Percentiles rank a stretch among this genome's conserved stretches.
Evolutionary conservation across 1,140 invertebrate species (phyloP).

Genomic region (Trachymyrmex septentrionalis): DNA sequence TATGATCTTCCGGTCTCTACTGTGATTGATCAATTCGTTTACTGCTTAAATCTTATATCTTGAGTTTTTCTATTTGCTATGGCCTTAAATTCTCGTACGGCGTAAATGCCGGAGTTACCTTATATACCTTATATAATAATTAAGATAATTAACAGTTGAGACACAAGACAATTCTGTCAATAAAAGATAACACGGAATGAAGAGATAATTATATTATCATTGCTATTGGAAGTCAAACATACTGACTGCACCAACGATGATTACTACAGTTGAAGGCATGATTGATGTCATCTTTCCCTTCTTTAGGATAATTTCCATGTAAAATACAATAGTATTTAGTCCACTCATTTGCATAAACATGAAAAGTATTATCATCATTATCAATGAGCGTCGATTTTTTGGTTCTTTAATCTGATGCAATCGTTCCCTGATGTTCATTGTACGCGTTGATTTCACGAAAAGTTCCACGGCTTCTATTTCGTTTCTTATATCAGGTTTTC

Average conservation of each 20-base stretch:
- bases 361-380: slow-evolving; percentile 89
- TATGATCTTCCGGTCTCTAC: no score
- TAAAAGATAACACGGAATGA: not conserved
- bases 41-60: no score
- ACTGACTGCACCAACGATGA: slow-evolving; percentile 90
- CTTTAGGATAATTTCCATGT: slow-evolving; percentile 91
- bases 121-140: not conserved
- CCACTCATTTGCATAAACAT: slow-evolving; percentile 92
- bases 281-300: slow-evolving; percentile 86
- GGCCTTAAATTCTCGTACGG: no score
- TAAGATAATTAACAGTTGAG: not conserved
- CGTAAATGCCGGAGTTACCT: no score
- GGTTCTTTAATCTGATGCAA: slow-evolving; percentile 66
- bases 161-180: not conserved
- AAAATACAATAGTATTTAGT: slow-evolving; percentile 92
- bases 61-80: no score
- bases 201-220: not conserved
- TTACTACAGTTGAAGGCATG: slow-evolving; percentile 87
- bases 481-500: slow-evolving; percentile 61
- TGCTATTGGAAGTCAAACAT: slow-evolving; percentile 81
- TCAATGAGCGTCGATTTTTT: slow-evolving; percentile 88
- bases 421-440: slow-evolving; percentile 39
- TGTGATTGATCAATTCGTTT: no score
- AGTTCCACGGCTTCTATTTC: slow-evolving; percentile 75
- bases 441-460: slow-evolving; percentile 68